These are phyloP conservation scores for Sparus aurata DNA, from an alignment of 2,797 vertebrate genomes.

Conservation along the genomic window DNA sequence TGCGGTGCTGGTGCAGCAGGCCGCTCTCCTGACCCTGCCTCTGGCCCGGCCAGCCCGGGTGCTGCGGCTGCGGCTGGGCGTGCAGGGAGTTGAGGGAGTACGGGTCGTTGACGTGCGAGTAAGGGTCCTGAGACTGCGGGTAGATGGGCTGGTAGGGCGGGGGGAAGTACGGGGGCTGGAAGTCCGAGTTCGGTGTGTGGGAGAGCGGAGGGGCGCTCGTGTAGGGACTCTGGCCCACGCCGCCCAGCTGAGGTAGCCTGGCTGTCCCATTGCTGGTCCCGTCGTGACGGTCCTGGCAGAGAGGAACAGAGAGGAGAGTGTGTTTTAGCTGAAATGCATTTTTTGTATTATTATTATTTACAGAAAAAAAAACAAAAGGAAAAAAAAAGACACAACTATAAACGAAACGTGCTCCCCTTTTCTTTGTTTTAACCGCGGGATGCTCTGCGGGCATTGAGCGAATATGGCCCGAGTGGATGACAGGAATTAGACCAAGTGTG, in stretches of 20 bases:
- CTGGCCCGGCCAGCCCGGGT: constrained; percentile 97
- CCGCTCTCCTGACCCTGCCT: constrained; percentile 95
- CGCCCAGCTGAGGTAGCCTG: constrained; percentile 96
- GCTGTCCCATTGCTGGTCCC: constrained; percentile 97
- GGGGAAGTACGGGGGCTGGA: constrained; percentile 96
- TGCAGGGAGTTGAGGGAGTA: constrained; percentile 98
- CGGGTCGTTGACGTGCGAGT: constrained; percentile 98
- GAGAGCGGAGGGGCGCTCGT: constrained; percentile 96
- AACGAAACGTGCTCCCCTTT: background rate
- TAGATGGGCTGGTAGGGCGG: constrained; percentile 98
- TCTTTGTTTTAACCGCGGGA: constrained; percentile 26
- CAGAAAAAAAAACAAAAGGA: no score
- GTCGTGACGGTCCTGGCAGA: constrained; percentile 93
- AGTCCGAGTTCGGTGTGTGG: constrained; percentile 96
- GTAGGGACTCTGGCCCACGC: constrained; percentile 97
- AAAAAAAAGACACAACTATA: background rate
- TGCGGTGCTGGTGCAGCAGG: constrained; percentile 96
- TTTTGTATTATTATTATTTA: no score
- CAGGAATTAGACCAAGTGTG: constrained; percentile 55
- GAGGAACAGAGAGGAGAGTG: constrained; percentile 6
- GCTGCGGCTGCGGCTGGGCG: constrained; percentile 95
- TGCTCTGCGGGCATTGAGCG: constrained; percentile 47
- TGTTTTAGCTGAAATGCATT: constrained; percentile 30
- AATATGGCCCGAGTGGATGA: constrained; percentile 55
- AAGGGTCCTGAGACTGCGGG: constrained; percentile 98